A percentile compares a stretch with the other conserved stretches of the same genome.
These are phyloP conservation scores for Sceliomorpha sp. DNA, from an alignment of 2,888 invertebrate species.

Conservation along the genomic window DNA sequence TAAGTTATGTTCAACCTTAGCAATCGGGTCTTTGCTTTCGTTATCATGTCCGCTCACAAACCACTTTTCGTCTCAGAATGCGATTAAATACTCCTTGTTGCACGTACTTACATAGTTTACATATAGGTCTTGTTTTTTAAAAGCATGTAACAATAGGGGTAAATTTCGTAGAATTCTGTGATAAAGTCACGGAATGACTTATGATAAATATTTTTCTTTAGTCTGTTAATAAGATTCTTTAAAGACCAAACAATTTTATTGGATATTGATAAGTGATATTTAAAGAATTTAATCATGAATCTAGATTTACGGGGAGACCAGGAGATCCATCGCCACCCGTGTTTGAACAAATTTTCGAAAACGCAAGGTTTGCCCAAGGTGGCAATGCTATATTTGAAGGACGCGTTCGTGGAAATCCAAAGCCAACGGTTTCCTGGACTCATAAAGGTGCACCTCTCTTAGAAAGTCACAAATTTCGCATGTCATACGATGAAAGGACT, in stretches of 20 bases:
- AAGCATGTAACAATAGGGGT: neutral
- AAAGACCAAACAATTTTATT: no score
- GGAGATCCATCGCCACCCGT: constrained; percentile 94
- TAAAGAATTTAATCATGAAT: no score
- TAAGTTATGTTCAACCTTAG: constrained; percentile 64
- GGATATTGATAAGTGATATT: no score
- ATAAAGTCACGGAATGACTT: no score
- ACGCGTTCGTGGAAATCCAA: constrained; percentile 93
- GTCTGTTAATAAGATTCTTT: no score
- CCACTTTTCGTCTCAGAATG: constrained; percentile 13
- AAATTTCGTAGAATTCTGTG: neutral
- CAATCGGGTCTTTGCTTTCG: constrained; percentile 26
- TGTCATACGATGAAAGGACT: constrained; percentile 94
- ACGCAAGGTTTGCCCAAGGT: constrained; percentile 96
- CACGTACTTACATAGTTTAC: constrained; percentile 1
- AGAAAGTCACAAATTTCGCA: constrained; percentile 92
- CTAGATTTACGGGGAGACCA: constrained; percentile 82
- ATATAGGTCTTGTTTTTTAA: neutral
- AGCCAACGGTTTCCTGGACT: constrained; percentile 94
- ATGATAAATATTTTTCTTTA: no score
- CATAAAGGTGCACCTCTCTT: constrained; percentile 91
- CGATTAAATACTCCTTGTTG: neutral
- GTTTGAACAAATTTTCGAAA: constrained; percentile 97
- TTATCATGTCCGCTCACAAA: constrained; percentile 35
- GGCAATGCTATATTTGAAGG: constrained; percentile 97